Percentiles rank a stretch among this genome's conserved stretches.
Conservation (phyloP, 2,888 invertebrate species). For the Xestia sexstrigata region DNA sequence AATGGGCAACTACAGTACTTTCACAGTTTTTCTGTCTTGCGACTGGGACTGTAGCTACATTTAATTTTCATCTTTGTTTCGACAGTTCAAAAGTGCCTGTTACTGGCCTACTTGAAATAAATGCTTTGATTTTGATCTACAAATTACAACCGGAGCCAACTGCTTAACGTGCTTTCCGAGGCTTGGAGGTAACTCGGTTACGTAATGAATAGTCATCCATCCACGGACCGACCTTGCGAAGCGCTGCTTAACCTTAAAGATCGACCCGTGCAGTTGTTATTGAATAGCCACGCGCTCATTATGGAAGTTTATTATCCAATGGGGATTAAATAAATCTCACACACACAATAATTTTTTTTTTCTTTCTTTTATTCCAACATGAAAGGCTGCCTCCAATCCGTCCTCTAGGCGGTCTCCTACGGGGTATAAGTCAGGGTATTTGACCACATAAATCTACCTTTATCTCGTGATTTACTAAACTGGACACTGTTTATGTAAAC, state of each 20-base stretch:
- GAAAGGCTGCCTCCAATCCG: not conserved
- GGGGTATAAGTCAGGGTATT: conserved; percentile 10
- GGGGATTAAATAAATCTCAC: not conserved
- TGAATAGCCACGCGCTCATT: not conserved
- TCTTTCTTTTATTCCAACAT: not conserved
- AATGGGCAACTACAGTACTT: too few species aligned
- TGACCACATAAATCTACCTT: conserved; percentile 43
- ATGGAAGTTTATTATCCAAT: not conserved
- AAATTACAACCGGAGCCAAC: not conserved
- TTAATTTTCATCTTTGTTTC: too few species aligned
- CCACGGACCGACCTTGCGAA: not conserved
- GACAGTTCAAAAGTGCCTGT: too few species aligned
- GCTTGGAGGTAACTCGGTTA: too few species aligned
- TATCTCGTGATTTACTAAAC: conserved; percentile 34
- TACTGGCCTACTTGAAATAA: too few species aligned
- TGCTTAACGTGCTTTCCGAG: not conserved
- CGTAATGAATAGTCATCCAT: not conserved
- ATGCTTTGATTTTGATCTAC: too few species aligned
- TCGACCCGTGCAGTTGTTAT: not conserved
- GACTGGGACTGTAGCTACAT: too few species aligned
- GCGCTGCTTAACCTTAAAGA: not conserved
- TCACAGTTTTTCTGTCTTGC: too few species aligned
- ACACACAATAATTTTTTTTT: not conserved
- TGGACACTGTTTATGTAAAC: conserved; percentile 15
- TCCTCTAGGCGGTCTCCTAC: not conserved